Percentiles rank a stretch among this genome's conserved stretches.
These are phyloP conservation scores for Polypterus senegalus DNA, from an alignment of 2,113 vertebrate genomes.

Conservation along the genomic window DNA sequence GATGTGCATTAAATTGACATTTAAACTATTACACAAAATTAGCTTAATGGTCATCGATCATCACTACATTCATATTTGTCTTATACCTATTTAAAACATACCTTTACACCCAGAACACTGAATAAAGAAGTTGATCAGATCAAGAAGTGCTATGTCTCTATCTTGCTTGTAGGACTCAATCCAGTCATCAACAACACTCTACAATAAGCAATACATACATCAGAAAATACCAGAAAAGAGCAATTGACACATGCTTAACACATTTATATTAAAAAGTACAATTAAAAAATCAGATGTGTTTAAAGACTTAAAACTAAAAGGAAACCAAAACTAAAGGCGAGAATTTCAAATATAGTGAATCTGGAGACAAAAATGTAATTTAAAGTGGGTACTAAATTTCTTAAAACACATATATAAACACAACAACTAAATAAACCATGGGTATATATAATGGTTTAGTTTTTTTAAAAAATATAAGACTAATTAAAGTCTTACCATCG, in stretches of 20 bases:
- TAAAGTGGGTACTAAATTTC: too few species aligned
- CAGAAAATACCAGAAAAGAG: too few species aligned
- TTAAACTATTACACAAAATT: neutral
- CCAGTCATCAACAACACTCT: slow-evolving; percentile 98
- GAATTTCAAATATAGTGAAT: too few species aligned
- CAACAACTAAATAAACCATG: too few species aligned
- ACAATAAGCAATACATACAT: slow-evolving; percentile 1
- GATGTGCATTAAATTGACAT: too few species aligned
- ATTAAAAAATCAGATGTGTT: too few species aligned
- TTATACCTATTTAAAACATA: slow-evolving; percentile 41
- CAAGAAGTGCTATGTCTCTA: slow-evolving; percentile 90
- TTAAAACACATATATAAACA: too few species aligned
- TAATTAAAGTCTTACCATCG: neutral
- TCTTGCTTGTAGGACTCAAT: slow-evolving; percentile 98
- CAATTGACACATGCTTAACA: neutral
- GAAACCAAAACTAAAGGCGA: too few species aligned
- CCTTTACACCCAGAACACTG: slow-evolving; percentile 98
- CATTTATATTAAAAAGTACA: too few species aligned
- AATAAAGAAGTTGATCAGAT: slow-evolving; percentile 98
- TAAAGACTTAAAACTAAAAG: too few species aligned
- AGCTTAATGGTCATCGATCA: slow-evolving; percentile 10
- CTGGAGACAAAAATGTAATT: too few species aligned
- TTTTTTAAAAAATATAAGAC: neutral
- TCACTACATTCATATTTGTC: slow-evolving; percentile 27
- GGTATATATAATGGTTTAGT: neutral